Evolutionary conservation across 2,888 invertebrate genomes (phyloP).

Genomic region (Calameuta idolon): DNA sequence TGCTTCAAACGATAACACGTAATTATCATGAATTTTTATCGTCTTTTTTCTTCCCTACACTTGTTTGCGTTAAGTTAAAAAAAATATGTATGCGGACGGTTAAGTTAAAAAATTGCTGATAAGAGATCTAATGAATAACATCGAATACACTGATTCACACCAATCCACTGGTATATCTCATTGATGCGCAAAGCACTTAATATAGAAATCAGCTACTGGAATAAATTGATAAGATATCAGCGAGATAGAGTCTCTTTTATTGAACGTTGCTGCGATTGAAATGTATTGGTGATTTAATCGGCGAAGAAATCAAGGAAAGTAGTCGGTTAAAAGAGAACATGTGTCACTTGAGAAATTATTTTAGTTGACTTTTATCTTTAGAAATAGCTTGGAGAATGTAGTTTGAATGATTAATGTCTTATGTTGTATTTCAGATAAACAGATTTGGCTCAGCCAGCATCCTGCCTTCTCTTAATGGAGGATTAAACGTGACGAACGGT

Average conservation of each 20-base stretch:
- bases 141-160: not conserved
- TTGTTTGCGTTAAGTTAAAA: not conserved
- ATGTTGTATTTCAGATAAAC: constrained; percentile 44
- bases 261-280: not conserved
- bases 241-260: not conserved
- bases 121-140: not conserved
- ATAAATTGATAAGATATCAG: not conserved
- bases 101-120: not conserved
- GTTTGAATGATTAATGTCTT: not conserved
- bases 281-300: not conserved
- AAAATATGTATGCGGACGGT: not conserved
- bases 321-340: not conserved
- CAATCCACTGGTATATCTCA: not conserved
- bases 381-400: not conserved
- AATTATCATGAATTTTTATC: not conserved
- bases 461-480: constrained; percentile 62
- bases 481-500: constrained; percentile 71
- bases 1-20: not conserved
- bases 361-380: not conserved
- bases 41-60: not conserved
- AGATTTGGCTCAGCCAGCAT: constrained; percentile 50
- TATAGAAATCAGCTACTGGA: not conserved
- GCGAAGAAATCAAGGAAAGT: not conserved
- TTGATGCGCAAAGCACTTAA: not conserved
- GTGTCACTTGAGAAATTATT: not conserved